A percentile compares a stretch with the other conserved stretches of the same genome.
Evolutionary conservation across 2,888 invertebrate genomes (phyloP).

Genomic region (Mystacides longicornis): DNA sequence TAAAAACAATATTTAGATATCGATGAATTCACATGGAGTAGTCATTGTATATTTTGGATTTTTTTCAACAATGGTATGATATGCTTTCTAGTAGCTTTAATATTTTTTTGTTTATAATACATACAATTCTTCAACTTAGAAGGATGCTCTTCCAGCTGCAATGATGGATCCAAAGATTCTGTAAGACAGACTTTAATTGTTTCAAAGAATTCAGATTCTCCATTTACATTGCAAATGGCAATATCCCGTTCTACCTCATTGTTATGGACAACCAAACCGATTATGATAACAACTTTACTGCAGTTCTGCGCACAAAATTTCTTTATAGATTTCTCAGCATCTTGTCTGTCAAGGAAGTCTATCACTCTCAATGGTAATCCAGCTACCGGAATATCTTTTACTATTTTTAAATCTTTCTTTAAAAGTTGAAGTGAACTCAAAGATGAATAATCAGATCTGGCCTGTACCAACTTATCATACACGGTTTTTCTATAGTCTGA

Average conservation of each 20-base stretch:
- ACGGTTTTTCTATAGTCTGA: constrained; percentile 8
- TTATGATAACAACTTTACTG: constrained; percentile 9
- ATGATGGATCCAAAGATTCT: constrained; percentile 8
- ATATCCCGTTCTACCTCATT: constrained; percentile 16
- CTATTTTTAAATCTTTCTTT: constrained; percentile 16
- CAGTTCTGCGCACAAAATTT: constrained; percentile 12
- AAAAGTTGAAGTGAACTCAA: constrained; percentile 19
- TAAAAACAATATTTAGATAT: too few relatives aligned
- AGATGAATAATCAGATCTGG: constrained; percentile 19
- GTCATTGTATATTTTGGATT: too few relatives aligned
- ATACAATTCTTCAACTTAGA: constrained; percentile 2
- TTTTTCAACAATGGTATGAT: constrained; percentile 18
- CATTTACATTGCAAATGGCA: constrained; percentile 11
- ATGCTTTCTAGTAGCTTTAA: constrained; percentile 19
- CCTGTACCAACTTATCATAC: constrained; percentile 13
- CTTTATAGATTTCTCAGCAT: constrained; percentile 7
- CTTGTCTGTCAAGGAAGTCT: constrained; percentile 17
- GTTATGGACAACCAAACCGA: constrained; percentile 15
- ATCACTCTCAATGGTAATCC: constrained; percentile 19
- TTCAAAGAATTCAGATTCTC: constrained; percentile 5
- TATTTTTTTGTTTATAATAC: constrained; percentile 17
- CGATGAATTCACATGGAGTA: too few relatives aligned
- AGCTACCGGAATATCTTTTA: constrained; percentile 16
- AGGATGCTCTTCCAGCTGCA: constrained; percentile 9
- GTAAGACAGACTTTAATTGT: constrained; percentile 7